Evolutionary conservation across 1,140 invertebrate species (phyloP).

Genomic region (Brachionus rotundiformis): DNA sequence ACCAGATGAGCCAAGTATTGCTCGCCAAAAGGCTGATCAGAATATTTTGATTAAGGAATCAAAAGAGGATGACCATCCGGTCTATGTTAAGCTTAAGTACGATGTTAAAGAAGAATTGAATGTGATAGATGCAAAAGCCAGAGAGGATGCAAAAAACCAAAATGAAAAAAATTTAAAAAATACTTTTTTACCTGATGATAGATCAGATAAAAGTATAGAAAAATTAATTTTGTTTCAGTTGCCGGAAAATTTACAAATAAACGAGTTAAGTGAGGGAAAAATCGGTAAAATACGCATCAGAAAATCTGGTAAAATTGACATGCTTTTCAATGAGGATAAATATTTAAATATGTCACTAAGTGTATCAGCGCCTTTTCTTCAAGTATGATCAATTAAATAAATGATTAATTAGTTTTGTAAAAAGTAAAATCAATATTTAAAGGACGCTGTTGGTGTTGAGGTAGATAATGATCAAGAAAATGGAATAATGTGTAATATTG

Average conservation of each 20-base stretch:
- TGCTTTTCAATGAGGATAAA: conserved; percentile 34
- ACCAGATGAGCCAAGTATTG: neutral
- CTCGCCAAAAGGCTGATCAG: neutral
- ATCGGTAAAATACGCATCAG: conserved; percentile 39
- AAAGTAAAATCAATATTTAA: too few relatives aligned
- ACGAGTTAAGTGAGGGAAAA: conserved; percentile 22
- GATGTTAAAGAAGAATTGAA: conserved; percentile 34
- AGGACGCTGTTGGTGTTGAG: conserved; percentile 41
- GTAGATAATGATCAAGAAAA: neutral
- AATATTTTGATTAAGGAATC: conserved; percentile 3
- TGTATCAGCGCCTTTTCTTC: conserved; percentile 43
- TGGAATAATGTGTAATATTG: conserved; percentile 10
- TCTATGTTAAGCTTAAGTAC: neutral
- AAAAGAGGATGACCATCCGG: neutral
- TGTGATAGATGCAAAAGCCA: neutral
- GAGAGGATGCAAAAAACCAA: conserved; percentile 23
- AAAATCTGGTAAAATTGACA: conserved; percentile 33
- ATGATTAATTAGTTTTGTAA: too few relatives aligned
- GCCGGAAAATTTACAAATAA: conserved; percentile 28
- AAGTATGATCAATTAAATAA: conserved; percentile 42
- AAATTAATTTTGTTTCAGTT: conserved; percentile 24
- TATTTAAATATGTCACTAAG: neutral
- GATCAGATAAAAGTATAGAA: neutral
- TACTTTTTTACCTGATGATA: neutral
- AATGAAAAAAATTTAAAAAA: conserved; percentile 42